These are phyloP conservation scores for Sternarchorhynchus goeldii DNA, from an alignment of 2,797 vertebrate genomes.

Conservation along the genomic window DNA sequence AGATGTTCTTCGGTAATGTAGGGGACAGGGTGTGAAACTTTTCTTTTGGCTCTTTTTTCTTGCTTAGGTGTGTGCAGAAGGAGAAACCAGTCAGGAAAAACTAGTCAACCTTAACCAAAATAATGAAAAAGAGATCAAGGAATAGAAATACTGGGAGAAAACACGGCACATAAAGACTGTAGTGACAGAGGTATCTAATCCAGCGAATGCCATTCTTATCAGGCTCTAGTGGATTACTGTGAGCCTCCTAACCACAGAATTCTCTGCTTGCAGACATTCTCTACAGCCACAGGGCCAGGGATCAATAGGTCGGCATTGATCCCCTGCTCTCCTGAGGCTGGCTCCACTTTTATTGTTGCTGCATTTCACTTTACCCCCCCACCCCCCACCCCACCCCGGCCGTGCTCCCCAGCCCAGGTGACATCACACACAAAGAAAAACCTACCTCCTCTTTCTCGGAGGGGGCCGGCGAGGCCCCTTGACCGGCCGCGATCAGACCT, in stretches of 20 bases:
- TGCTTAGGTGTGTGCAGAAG: slow-evolving; percentile 3
- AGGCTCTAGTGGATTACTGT: slow-evolving; percentile 82
- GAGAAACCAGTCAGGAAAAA: slow-evolving; percentile 17
- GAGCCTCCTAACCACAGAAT: slow-evolving; percentile 80
- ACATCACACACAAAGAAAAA: slow-evolving; percentile 41
- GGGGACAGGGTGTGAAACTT: not conserved
- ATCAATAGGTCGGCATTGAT: slow-evolving; percentile 82
- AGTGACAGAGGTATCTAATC: slow-evolving; percentile 80
- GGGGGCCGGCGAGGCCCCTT: too few species aligned
- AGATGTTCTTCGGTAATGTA: not conserved
- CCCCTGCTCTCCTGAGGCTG: slow-evolving; percentile 71
- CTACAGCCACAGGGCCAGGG: slow-evolving; percentile 72
- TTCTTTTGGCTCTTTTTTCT: slow-evolving; percentile 24
- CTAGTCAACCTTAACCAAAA: slow-evolving; percentile 27
- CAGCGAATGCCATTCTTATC: slow-evolving; percentile 82
- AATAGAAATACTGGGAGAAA: slow-evolving; percentile 37
- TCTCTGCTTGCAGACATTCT: slow-evolving; percentile 76
- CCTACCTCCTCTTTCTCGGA: not conserved
- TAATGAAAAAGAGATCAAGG: slow-evolving; percentile 43
- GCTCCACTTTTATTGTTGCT: slow-evolving; percentile 79
- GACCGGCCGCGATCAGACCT: too few species aligned
- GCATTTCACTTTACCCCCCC: slow-evolving; percentile 62
- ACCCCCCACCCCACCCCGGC: slow-evolving; percentile 59
- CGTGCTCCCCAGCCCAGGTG: slow-evolving; percentile 42
- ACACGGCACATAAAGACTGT: slow-evolving; percentile 59